Percentiles rank a stretch among this genome's conserved stretches.
Evolutionary conservation across 1,140 invertebrate genomes (phyloP).

Genomic region (Forficula auricularia): DNA sequence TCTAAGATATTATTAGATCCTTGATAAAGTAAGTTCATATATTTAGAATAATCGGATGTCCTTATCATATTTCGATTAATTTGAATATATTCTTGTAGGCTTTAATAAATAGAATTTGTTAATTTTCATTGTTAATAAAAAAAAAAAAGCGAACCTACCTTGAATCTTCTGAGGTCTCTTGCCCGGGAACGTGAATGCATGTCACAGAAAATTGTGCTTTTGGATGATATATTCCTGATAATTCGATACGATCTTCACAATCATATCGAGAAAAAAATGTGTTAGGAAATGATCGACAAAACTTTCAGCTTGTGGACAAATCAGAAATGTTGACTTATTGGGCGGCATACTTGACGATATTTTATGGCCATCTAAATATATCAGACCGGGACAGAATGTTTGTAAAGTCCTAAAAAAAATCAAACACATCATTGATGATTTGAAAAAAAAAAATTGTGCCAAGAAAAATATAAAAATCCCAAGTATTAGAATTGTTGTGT

Average conservation of each 20-base stretch:
- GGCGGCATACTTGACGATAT: too few species aligned
- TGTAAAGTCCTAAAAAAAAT: too few species aligned
- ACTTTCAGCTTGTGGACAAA: not conserved
- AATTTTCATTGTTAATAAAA: too few species aligned
- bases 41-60: slow-evolving; percentile 7
- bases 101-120: not conserved
- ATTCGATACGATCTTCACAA: slow-evolving; percentile 23
- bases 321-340: too few species aligned
- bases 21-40: slow-evolving; percentile 17
- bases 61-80: slow-evolving; percentile 18
- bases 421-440: too few species aligned
- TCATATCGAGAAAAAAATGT: slow-evolving; percentile 28
- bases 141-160: slow-evolving; percentile 1
- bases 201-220: slow-evolving; percentile 28
- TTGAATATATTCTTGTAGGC: slow-evolving; percentile 3
- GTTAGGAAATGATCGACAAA: slow-evolving; percentile 26
- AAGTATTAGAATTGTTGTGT: too few species aligned
- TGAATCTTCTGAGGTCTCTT: slow-evolving; percentile 3
- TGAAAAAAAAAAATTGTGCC: too few species aligned
- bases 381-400: too few species aligned
- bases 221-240: slow-evolving; percentile 26
- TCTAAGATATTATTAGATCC: slow-evolving; percentile 21
- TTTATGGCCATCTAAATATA: too few species aligned
- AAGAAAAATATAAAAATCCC: too few species aligned
- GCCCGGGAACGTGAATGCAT: slow-evolving; percentile 5